Evolutionary conservation across 2,797 vertebrate species (phyloP).

Genomic region (Cuniculus paca): DNA sequence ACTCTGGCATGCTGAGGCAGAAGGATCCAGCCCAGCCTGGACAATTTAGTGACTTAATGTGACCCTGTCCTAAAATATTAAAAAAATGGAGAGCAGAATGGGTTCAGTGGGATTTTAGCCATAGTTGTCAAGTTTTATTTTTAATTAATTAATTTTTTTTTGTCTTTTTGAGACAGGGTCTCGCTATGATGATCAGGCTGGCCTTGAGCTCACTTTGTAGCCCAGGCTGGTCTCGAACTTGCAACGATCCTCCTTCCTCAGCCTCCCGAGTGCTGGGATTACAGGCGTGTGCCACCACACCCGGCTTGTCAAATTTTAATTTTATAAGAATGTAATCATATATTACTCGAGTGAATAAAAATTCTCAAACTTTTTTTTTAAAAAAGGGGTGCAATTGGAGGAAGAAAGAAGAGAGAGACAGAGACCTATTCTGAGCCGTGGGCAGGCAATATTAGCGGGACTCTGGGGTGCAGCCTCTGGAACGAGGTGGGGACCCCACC

Average conservation of each 20-base stretch:
- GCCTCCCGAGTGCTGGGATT: too few species aligned
- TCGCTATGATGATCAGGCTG: too few species aligned
- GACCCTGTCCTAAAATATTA: not conserved
- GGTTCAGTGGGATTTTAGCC: not conserved
- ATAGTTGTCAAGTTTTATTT: not conserved
- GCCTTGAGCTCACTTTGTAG: too few species aligned
- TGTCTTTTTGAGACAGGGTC: too few species aligned
- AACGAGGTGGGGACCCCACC: not conserved
- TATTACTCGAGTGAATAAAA: not conserved
- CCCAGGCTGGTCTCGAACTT: too few species aligned
- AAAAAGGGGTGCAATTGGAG: not conserved
- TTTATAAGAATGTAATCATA: not conserved
- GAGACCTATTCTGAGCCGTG: not conserved
- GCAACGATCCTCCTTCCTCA: too few species aligned
- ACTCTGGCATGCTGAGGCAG: not conserved
- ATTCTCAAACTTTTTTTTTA: not conserved
- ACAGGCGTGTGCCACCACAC: too few species aligned
- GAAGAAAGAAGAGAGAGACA: not conserved
- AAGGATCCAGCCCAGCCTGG: not conserved
- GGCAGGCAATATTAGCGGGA: not conserved
- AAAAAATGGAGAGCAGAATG: not conserved
- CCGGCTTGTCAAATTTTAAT: not conserved
- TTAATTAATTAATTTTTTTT: too few species aligned
- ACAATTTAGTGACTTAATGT: not conserved
- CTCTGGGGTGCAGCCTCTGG: slow-evolving; percentile 29